Percentiles rank a stretch among this genome's conserved stretches.
Evolutionary conservation across 2,888 invertebrate species (phyloP).

Genomic region (Mantis religiosa): DNA sequence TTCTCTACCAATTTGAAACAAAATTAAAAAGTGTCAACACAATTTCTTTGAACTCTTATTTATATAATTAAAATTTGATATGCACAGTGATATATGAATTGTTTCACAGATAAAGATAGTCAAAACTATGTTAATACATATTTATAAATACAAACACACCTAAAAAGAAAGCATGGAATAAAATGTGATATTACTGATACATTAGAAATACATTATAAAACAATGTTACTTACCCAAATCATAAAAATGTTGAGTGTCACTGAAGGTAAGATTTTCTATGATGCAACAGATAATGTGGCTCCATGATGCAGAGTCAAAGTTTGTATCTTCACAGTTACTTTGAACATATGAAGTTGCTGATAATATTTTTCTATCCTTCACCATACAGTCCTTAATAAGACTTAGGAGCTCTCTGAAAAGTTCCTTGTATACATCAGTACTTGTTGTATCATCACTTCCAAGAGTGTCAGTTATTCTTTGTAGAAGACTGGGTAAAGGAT

Average conservation of each 20-base stretch:
- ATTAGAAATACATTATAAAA: too few relatives aligned
- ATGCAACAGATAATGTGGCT: constrained; percentile 47
- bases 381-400: constrained; percentile 42
- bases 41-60: too few relatives aligned
- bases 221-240: constrained; percentile 47
- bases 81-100: too few relatives aligned
- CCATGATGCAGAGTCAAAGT: constrained; percentile 41
- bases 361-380: constrained; percentile 39
- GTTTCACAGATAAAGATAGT: too few relatives aligned
- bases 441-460: constrained; percentile 32
- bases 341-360: constrained; percentile 17
- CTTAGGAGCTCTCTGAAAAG: constrained; percentile 42
- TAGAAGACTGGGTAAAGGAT: constrained; percentile 39
- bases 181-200: too few relatives aligned
- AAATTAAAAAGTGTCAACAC: too few relatives aligned
- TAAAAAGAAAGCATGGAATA: too few relatives aligned
- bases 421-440: constrained; percentile 33
- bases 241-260: constrained; percentile 53
- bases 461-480: constrained; percentile 4
- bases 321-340: not conserved
- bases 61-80: not conserved
- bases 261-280: constrained; percentile 49
- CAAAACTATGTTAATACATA: too few relatives aligned
- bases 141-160: too few relatives aligned
- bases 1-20: too few relatives aligned